Percentiles rank a stretch among this genome's conserved stretches.
These are phyloP conservation scores for Oligia fasciuncula DNA, from an alignment of 2,888 invertebrate genomes.

Conservation along the genomic window DNA sequence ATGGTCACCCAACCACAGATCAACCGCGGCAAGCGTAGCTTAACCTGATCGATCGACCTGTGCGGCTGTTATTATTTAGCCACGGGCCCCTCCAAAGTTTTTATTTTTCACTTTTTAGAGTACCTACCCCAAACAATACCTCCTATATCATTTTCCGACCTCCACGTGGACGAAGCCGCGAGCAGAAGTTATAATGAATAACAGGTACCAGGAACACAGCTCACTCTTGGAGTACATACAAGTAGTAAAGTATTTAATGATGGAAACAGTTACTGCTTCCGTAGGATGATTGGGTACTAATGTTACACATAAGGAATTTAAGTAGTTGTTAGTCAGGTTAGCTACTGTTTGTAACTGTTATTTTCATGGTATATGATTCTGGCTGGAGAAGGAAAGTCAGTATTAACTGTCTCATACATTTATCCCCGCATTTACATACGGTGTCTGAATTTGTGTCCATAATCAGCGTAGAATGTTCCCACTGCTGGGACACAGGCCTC, in stretches of 20 bases:
- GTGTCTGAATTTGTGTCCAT: too few species aligned
- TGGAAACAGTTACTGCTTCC: conserved; percentile 1
- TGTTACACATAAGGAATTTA: not conserved
- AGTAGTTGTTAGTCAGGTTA: not conserved
- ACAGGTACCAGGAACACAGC: conserved; percentile 1
- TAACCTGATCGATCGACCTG: too few species aligned
- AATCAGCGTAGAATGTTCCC: too few species aligned
- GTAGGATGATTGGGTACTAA: conserved; percentile 18
- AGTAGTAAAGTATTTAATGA: not conserved
- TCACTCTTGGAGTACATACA: not conserved
- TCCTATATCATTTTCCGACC: not conserved
- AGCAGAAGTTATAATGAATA: not conserved
- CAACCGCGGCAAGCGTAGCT: too few species aligned
- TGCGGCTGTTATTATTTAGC: too few species aligned
- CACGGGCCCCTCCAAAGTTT: too few species aligned
- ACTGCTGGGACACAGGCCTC: too few species aligned
- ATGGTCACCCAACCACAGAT: too few species aligned
- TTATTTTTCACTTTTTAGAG: too few species aligned
- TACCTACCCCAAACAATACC: too few species aligned
- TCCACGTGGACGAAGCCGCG: not conserved
- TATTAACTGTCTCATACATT: not conserved
- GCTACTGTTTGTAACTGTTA: conserved; percentile 2
- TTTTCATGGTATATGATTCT: not conserved
- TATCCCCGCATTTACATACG: too few species aligned
- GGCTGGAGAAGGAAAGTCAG: not conserved